Percentiles rank a stretch among this genome's conserved stretches.
Conservation (phyloP, 2,113 vertebrate genomes). For the Grammomys dolichurus region DNA sequence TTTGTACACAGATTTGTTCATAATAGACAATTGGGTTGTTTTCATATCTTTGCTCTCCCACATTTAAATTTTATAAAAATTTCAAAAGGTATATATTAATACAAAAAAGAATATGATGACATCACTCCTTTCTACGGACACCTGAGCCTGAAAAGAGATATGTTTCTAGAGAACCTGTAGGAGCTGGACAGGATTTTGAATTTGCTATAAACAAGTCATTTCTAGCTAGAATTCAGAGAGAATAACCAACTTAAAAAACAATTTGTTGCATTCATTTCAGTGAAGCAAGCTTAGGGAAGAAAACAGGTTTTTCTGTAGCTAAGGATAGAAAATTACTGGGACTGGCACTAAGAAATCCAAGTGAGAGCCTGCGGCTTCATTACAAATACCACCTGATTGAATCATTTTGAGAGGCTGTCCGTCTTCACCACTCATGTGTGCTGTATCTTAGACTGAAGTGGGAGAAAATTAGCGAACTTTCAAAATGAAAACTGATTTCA, state of each 20-base stretch:
- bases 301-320: constrained; percentile 12
- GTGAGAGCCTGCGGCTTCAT: constrained; percentile 59
- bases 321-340: constrained; percentile 47
- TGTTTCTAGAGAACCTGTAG: not conserved
- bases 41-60: not conserved
- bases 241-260: constrained; percentile 46
- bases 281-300: constrained; percentile 19
- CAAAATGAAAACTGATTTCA: constrained; percentile 80
- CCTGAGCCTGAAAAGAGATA: not conserved
- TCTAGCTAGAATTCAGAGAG: constrained; percentile 41
- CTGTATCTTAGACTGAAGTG: constrained; percentile 63
- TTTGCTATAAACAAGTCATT: constrained; percentile 10
- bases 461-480: constrained; percentile 76
- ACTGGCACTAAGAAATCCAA: constrained; percentile 48
- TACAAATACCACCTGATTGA: constrained; percentile 70
- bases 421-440: constrained; percentile 49
- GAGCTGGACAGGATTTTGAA: not conserved
- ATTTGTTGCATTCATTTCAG: constrained; percentile 38
- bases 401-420: constrained; percentile 28
- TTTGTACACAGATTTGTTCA: not conserved
- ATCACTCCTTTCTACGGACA: not conserved
- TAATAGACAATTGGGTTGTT: not conserved
- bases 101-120: not conserved
- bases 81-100: constrained; percentile 17
- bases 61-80: constrained; percentile 4